Evolutionary conservation across 2,888 invertebrate species (phyloP).

Genomic region (Tetheella fluctuosa): DNA sequence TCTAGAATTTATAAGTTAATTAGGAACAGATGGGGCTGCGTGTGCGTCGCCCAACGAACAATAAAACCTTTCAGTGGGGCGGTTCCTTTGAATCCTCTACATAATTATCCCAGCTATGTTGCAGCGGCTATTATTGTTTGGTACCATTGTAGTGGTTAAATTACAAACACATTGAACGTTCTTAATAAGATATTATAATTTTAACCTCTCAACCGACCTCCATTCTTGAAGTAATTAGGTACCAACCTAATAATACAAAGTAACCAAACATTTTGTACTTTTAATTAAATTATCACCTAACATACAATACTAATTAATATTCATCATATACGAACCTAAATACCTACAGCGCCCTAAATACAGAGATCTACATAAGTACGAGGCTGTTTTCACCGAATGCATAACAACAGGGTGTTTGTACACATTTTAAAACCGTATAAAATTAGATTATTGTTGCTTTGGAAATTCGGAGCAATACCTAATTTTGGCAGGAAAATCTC

Average conservation of each 20-base stretch:
- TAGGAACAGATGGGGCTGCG: slow-evolving; percentile 63
- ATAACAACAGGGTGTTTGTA: background rate
- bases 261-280: slow-evolving; percentile 4
- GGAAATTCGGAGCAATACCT: background rate
- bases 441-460: background rate
- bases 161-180: slow-evolving; percentile 14
- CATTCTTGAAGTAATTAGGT: background rate
- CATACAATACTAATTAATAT: background rate
- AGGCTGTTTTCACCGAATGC: background rate
- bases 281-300: background rate
- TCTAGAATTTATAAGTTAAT: slow-evolving; percentile 65
- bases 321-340: background rate
- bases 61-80: slow-evolving; percentile 67
- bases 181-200: background rate
- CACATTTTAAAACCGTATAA: background rate
- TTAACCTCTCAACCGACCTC: background rate
- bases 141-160: slow-evolving; percentile 27
- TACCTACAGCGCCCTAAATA: background rate
- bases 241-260: background rate
- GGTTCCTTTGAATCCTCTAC: slow-evolving; percentile 63
- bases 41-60: slow-evolving; percentile 60
- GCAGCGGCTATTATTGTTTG: slow-evolving; percentile 48
- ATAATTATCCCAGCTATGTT: slow-evolving; percentile 54
- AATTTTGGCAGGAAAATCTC: too few species aligned
- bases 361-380: background rate